A percentile compares a stretch with the other conserved stretches of the same genome.
Conservation (phyloP, 2,113 vertebrate species). For the Labeo rohita region DNA sequence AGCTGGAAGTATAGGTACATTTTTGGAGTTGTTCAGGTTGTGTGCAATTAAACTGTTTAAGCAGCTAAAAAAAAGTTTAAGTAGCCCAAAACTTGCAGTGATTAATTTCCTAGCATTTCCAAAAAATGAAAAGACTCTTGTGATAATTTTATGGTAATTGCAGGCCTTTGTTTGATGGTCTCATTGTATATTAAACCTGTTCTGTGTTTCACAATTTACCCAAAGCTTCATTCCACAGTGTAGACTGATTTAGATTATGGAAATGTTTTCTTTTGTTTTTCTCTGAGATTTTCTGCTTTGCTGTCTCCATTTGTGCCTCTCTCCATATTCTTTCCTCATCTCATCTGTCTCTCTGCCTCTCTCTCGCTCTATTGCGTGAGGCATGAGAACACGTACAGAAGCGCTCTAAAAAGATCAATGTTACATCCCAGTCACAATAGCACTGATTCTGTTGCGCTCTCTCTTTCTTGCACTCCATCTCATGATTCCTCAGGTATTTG, state of each 20-base stretch:
- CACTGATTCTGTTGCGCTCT: slow-evolving; percentile 60
- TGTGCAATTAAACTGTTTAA: neutral
- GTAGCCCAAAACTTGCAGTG: neutral
- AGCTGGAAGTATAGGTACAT: neutral
- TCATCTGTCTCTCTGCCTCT: slow-evolving; percentile 28
- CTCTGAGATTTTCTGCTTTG: slow-evolving; percentile 1
- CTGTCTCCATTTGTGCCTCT: slow-evolving; percentile 42
- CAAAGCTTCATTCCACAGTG: neutral
- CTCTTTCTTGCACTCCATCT: neutral
- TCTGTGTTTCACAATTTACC: slow-evolving; percentile 7
- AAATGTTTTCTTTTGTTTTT: slow-evolving; percentile 37
- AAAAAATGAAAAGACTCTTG: neutral
- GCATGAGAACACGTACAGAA: slow-evolving; percentile 69
- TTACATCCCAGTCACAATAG: slow-evolving; percentile 69
- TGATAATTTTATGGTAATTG: slow-evolving; percentile 7
- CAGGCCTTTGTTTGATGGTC: slow-evolving; percentile 7
- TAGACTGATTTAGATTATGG: slow-evolving; percentile 23
- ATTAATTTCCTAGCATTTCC: slow-evolving; percentile 1
- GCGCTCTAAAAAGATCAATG: slow-evolving; percentile 70
- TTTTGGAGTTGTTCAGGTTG: neutral
- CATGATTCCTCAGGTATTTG: neutral
- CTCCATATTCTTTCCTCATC: slow-evolving; percentile 42
- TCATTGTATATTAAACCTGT: neutral
- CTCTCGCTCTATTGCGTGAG: slow-evolving; percentile 40
- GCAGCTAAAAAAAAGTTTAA: neutral